Percentiles rank a stretch among this genome's conserved stretches.
Evolutionary conservation across 2,113 vertebrate genomes (phyloP).

Genomic region (Sebastes fasciatus): DNA sequence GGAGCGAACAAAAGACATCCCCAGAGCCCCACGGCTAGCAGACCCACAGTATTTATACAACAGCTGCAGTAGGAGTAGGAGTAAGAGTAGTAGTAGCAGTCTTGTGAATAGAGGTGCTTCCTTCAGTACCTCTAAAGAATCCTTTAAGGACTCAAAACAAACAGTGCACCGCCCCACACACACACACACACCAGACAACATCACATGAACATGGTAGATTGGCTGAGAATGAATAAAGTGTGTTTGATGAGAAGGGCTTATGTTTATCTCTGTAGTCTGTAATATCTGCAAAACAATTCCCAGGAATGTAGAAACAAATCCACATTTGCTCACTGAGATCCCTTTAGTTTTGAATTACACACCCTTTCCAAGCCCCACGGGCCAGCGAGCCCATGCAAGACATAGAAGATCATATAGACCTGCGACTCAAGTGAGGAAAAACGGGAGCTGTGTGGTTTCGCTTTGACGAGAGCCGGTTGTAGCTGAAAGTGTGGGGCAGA

Average conservation of each 20-base stretch:
- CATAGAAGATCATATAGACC: constrained; percentile 41
- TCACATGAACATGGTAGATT: neutral
- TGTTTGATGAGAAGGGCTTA: constrained; percentile 5
- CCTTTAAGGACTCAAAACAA: neutral
- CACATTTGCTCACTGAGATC: constrained; percentile 9
- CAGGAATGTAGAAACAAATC: neutral
- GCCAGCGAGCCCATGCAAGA: constrained; percentile 8
- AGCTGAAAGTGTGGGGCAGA: constrained; percentile 64
- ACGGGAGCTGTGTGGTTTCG: constrained; percentile 35
- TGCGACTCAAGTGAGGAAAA: constrained; percentile 43
- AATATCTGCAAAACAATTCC: constrained; percentile 41
- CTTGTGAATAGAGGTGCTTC: neutral
- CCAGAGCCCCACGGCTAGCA: neutral
- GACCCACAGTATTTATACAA: neutral
- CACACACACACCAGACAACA: neutral
- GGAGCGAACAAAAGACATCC: neutral
- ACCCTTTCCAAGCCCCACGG: constrained; percentile 28
- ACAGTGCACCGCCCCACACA: neutral
- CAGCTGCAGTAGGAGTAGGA: neutral
- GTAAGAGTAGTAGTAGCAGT: neutral
- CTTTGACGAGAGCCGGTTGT: constrained; percentile 50
- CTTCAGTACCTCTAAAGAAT: neutral
- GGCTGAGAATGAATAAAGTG: constrained; percentile 23
- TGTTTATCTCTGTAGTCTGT: constrained; percentile 16
- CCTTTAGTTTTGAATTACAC: constrained; percentile 38